Evolutionary conservation across 1,140 invertebrate genomes (phyloP).

Genomic region (Lamellibrachia luymesi): DNA sequence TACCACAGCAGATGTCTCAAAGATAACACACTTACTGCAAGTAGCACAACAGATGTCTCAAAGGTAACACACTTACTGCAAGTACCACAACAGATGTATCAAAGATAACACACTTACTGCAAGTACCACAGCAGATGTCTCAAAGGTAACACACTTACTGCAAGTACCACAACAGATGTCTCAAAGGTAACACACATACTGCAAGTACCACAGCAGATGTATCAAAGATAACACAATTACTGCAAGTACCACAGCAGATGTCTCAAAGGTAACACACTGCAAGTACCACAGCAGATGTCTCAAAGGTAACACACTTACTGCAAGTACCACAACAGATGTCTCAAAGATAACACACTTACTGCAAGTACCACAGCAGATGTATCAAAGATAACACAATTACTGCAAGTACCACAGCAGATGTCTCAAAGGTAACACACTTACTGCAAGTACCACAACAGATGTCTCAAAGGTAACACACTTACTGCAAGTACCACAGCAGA

Average conservation of each 20-base stretch:
- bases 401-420: constrained; percentile 87
- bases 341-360: constrained; percentile 71
- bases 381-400: no score
- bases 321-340: constrained; percentile 88
- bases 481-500: constrained; percentile 89
- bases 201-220: background rate
- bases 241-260: constrained; percentile 82
- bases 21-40: constrained; percentile 62
- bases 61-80: constrained; percentile 62
- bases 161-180: constrained; percentile 87
- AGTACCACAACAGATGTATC: constrained; percentile 87
- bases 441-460: constrained; percentile 85
- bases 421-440: no score
- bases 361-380: constrained; percentile 43
- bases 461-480: constrained; percentile 47
- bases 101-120: constrained; percentile 70
- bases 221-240: no score
- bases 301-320: constrained; percentile 81
- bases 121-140: background rate
- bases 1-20: constrained; percentile 90
- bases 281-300: constrained; percentile 91
- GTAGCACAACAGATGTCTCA: background rate
- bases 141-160: constrained; percentile 59
- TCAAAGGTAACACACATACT: constrained; percentile 72
- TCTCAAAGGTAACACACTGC: constrained; percentile 61